Conservation (phyloP, 1,140 invertebrate species). For the Colletes gigas region DNA sequence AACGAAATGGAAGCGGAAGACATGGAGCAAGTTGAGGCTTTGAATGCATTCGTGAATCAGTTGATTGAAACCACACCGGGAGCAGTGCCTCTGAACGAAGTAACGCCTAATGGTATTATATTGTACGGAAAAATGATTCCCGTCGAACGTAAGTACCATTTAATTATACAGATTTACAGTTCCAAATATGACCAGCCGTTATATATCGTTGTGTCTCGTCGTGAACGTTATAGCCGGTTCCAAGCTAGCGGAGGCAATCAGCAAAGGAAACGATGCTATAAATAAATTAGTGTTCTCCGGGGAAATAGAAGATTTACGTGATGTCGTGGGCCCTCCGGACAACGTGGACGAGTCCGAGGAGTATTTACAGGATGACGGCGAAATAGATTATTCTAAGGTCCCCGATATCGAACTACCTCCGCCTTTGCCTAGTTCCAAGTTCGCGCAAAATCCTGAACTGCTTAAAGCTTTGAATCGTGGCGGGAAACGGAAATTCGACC, state of each 20-base stretch:
- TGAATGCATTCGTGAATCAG: conserved; percentile 85
- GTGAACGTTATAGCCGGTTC: conserved; percentile 83
- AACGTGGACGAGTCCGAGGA: conserved; percentile 84
- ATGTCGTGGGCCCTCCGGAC: conserved; percentile 85
- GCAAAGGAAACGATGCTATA: conserved; percentile 87
- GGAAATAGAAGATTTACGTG: conserved; percentile 88
- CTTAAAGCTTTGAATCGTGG: conserved; percentile 77
- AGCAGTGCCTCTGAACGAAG: conserved; percentile 86
- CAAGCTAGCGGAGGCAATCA: conserved; percentile 87
- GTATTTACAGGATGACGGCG: conserved; percentile 80
- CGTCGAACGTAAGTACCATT: conserved; percentile 84
- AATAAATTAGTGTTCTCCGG: conserved; percentile 89
- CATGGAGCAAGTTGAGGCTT: conserved; percentile 79
- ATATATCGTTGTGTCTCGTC: conserved; percentile 2
- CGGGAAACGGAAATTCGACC: conserved; percentile 79
- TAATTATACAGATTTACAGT: conserved; percentile 13
- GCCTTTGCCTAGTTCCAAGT: conserved; percentile 79
- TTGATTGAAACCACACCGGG: conserved; percentile 87
- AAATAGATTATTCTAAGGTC: conserved; percentile 77
- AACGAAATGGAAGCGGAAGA: conserved; percentile 89
- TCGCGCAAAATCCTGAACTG: conserved; percentile 78
- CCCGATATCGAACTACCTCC: conserved; percentile 76
- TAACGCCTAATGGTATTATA: conserved; percentile 89
- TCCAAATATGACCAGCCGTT: neutral
- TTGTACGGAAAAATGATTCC: conserved; percentile 90